phyloP scores from a whole-genome alignment of 2,888 invertebrate species.

The Petrolisthes manimaculis region DNA sequence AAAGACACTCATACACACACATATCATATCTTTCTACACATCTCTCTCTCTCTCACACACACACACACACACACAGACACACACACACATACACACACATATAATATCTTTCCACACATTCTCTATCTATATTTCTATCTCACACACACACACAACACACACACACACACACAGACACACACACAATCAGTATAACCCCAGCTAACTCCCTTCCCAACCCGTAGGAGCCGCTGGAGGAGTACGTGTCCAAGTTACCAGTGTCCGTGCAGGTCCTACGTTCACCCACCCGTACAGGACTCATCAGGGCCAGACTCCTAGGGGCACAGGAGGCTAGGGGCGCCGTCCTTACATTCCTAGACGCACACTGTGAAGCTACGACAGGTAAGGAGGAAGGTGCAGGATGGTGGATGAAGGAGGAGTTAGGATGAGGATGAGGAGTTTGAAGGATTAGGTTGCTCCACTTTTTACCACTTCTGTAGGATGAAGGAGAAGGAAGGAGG shows the following conservation, averaged over 20 bases:
- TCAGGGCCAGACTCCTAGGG: conserved; percentile 85
- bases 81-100: conserved; percentile 20
- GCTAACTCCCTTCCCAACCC: neutral
- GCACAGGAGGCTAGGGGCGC: conserved; percentile 78
- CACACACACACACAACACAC: conserved; percentile 20
- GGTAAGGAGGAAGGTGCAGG: conserved; percentile 71
- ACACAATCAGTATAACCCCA: neutral
- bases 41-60: neutral
- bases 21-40: neutral
- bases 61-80: neutral
- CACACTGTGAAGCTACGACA: conserved; percentile 90
- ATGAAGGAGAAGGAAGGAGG: too few species aligned
- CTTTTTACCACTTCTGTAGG: too few species aligned
- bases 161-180: conserved; percentile 23
- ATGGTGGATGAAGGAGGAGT: too few species aligned
- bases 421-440: too few species aligned
- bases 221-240: conserved; percentile 76
- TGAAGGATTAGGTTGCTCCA: too few species aligned
- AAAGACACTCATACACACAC: neutral
- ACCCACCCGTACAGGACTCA: conserved; percentile 80
- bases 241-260: conserved; percentile 76
- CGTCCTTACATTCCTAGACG: conserved; percentile 90
- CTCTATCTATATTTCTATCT: too few species aligned
- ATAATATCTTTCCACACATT: too few species aligned
- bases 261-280: conserved; percentile 78